Percentiles rank a stretch among this genome's conserved stretches.
Conservation (phyloP, 2,888 invertebrate genomes). For the Ametastegia equiseti region DNA sequence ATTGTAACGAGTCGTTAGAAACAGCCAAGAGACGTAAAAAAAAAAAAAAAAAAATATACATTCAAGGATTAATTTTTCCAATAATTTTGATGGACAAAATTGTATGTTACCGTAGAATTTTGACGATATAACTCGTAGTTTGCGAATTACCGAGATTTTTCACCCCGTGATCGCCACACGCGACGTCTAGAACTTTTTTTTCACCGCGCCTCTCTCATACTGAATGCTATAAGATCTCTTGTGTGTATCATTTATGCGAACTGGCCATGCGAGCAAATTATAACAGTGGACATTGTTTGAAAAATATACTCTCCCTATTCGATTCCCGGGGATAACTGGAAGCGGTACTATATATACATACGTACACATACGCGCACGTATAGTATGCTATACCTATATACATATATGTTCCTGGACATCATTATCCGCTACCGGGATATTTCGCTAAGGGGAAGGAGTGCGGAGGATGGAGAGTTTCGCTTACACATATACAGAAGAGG, state of each 20-base stretch:
- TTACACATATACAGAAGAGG: not conserved
- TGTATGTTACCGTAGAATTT: not conserved
- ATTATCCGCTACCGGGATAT: constrained; percentile 40
- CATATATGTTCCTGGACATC: constrained; percentile 36
- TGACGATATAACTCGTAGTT: too few species aligned
- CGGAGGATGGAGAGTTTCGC: constrained; percentile 35
- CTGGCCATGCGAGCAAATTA: constrained; percentile 71
- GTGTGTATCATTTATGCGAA: constrained; percentile 67
- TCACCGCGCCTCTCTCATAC: constrained; percentile 19
- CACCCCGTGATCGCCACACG: not conserved
- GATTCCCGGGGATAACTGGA: constrained; percentile 20
- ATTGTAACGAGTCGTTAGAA: not conserved
- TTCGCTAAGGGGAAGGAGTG: constrained; percentile 28
- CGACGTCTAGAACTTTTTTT: not conserved
- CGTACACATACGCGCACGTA: not conserved
- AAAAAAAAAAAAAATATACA: not conserved
- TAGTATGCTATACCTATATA: not conserved
- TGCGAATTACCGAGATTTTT: not conserved
- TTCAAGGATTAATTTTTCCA: not conserved
- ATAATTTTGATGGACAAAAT: not conserved
- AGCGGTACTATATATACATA: too few species aligned
- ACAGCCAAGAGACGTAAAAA: not conserved
- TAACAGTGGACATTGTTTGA: constrained; percentile 71
- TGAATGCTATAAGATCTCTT: not conserved
- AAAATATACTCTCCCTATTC: constrained; percentile 60